Conservation (phyloP, 2,113 vertebrate genomes). For the Pelecanus crispus region DNA sequence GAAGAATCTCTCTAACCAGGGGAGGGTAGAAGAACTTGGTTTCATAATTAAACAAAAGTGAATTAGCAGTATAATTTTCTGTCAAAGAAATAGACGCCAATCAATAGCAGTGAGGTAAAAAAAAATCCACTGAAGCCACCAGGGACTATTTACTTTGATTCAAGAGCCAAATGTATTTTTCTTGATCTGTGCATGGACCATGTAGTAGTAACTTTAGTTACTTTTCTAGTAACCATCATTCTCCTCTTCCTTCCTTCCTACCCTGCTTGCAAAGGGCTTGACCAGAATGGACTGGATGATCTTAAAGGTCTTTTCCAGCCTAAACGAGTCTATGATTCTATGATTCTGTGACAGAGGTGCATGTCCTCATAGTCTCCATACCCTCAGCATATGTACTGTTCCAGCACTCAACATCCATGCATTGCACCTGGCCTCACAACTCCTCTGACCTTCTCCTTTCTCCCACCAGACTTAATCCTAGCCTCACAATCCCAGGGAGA, state of each 20-base stretch:
- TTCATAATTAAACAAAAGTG: not conserved
- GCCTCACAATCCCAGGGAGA: not conserved
- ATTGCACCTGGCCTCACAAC: not conserved
- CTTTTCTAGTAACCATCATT: not conserved
- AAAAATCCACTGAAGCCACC: not conserved
- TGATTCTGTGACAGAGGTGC: too few relatives aligned
- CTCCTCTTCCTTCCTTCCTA: not conserved
- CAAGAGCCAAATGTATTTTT: not conserved
- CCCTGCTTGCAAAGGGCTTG: not conserved
- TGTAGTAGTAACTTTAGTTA: too few relatives aligned
- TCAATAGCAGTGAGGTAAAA: not conserved
- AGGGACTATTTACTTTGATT: not conserved
- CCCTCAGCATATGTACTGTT: not conserved
- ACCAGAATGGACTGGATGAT: too few relatives aligned
- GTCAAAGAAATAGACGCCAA: not conserved
- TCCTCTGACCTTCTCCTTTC: not conserved
- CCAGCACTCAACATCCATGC: fast-evolving
- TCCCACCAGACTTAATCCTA: not conserved
- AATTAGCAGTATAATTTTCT: not conserved
- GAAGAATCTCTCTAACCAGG: not conserved
- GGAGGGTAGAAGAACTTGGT: not conserved
- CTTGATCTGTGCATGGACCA: not conserved
- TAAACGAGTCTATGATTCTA: too few relatives aligned
- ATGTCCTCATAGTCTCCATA: not conserved
- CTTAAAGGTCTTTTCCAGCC: too few relatives aligned